Percentiles rank a stretch among this genome's conserved stretches.
Conservation (phyloP, 2,113 vertebrate genomes). For the Myxocyprinus asiaticus region DNA sequence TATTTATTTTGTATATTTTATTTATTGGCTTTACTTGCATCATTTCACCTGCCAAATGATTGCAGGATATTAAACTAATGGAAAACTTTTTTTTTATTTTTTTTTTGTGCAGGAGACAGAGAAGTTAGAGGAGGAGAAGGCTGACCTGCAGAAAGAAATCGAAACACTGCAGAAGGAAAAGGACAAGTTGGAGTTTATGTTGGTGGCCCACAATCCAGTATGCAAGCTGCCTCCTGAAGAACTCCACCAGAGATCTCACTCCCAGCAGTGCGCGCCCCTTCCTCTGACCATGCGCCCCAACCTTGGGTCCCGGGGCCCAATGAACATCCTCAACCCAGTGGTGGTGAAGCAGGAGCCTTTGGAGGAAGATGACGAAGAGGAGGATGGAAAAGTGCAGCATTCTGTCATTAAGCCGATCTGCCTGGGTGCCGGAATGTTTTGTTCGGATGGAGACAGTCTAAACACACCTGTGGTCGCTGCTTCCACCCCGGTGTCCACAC, state of each 20-base stretch:
- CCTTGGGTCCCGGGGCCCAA: slow-evolving; percentile 54
- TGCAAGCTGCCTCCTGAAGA: slow-evolving; percentile 93
- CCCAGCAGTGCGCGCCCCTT: slow-evolving; percentile 74
- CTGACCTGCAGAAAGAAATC: slow-evolving; percentile 94
- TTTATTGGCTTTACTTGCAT: no score
- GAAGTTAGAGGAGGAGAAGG: slow-evolving; percentile 96
- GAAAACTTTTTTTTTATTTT: neutral
- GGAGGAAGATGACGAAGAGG: slow-evolving; percentile 77
- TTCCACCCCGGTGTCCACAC: slow-evolving; percentile 92
- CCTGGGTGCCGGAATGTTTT: slow-evolving; percentile 83
- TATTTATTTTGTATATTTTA: neutral
- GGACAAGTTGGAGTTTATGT: slow-evolving; percentile 98
- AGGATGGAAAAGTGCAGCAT: slow-evolving; percentile 81
- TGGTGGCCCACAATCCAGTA: slow-evolving; percentile 93
- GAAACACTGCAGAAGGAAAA: slow-evolving; percentile 96
- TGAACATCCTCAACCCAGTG: slow-evolving; percentile 68
- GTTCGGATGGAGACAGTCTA: slow-evolving; percentile 92
- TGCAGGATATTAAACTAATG: no score
- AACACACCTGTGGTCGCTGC: slow-evolving; percentile 96
- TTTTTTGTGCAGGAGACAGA: slow-evolving; percentile 86
- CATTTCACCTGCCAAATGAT: no score
- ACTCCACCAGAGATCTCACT: slow-evolving; percentile 62
- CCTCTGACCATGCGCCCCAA: slow-evolving; percentile 78
- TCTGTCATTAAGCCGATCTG: slow-evolving; percentile 98
- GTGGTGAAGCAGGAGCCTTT: slow-evolving; percentile 94